Evolutionary conservation across 2,888 invertebrate genomes (phyloP).

Genomic region (Drosophila infuscata): DNA sequence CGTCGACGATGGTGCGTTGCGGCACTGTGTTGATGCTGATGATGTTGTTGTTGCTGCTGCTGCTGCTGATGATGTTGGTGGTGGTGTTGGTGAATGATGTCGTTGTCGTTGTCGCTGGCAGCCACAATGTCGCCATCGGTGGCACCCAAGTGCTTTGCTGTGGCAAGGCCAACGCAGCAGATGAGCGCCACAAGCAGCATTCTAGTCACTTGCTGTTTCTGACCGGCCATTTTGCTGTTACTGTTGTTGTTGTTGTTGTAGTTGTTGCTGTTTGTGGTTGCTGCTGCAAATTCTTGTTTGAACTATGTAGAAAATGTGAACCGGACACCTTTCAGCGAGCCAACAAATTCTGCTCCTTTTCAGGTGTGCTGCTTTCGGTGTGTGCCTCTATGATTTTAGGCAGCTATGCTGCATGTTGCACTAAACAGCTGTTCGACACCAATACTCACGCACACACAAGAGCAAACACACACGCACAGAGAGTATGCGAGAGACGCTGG

Average conservation of each 20-base stretch:
- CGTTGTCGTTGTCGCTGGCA: slow-evolving; percentile 37
- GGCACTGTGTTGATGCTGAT: slow-evolving; percentile 70
- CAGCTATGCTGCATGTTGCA: slow-evolving; percentile 68
- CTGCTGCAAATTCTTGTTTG: slow-evolving; percentile 38
- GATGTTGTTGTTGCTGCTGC: slow-evolving; percentile 32
- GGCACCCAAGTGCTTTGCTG: slow-evolving; percentile 66
- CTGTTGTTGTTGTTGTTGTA: slow-evolving; percentile 27
- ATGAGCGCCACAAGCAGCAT: slow-evolving; percentile 53
- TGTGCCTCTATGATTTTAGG: slow-evolving; percentile 38
- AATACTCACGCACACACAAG: slow-evolving; percentile 47
- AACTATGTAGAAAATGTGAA: slow-evolving; percentile 29
- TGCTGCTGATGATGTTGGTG: slow-evolving; percentile 41
- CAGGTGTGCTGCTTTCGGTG: slow-evolving; percentile 6
- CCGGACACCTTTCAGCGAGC: slow-evolving; percentile 24
- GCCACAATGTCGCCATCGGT: slow-evolving; percentile 38
- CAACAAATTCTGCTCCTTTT: slow-evolving; percentile 6
- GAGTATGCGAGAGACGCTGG: slow-evolving; percentile 15
- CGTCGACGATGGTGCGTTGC: slow-evolving; percentile 74
- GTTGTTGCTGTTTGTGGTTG: slow-evolving; percentile 37
- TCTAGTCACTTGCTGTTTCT: slow-evolving; percentile 43
- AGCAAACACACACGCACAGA: slow-evolving; percentile 21
- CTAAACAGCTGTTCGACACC: slow-evolving; percentile 72
- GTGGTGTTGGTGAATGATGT: slow-evolving; percentile 22
- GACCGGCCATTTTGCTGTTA: slow-evolving; percentile 47
- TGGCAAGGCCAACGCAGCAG: slow-evolving; percentile 51